Evolutionary conservation across 2,113 vertebrate genomes (phyloP).

Genomic region (Calidris pygmaea): DNA sequence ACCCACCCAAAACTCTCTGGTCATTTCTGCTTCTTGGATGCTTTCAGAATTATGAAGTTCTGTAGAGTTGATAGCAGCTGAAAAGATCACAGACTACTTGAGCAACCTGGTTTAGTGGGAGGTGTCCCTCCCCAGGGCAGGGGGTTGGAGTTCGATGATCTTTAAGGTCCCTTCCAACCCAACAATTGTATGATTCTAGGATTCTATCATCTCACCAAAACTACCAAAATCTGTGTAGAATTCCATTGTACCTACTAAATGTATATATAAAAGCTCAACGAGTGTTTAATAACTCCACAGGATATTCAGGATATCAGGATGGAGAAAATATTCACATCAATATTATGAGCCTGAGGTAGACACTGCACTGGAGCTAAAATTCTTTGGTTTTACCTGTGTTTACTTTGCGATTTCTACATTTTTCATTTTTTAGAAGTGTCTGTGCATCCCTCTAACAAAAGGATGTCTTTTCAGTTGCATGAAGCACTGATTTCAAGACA

Average conservation of each 20-base stretch:
- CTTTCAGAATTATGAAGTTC: not conserved
- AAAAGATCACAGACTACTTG: not conserved
- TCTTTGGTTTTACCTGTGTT: not conserved
- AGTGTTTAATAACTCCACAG: not conserved
- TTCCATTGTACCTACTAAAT: not conserved
- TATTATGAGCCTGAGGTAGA: not conserved
- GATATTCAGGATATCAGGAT: not conserved
- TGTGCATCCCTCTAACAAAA: not conserved
- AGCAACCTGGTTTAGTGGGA: too few relatives aligned
- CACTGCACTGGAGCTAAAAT: not conserved
- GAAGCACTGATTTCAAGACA: not conserved
- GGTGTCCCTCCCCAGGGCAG: too few relatives aligned
- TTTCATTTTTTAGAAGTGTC: not conserved
- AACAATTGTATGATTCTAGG: not conserved
- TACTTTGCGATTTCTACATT: not conserved
- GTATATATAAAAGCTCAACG: not conserved
- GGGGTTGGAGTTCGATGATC: too few relatives aligned
- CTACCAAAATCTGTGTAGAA: not conserved
- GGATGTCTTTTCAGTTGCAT: not conserved
- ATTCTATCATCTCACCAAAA: not conserved
- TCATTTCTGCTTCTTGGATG: not conserved
- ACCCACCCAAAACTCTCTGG: not conserved
- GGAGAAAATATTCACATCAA: not conserved
- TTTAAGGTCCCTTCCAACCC: too few relatives aligned
- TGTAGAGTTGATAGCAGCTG: not conserved